Base-by-base conservation (phyloP, 2,113 vertebrate species). In the Diglossa brunneiventris region DNA sequence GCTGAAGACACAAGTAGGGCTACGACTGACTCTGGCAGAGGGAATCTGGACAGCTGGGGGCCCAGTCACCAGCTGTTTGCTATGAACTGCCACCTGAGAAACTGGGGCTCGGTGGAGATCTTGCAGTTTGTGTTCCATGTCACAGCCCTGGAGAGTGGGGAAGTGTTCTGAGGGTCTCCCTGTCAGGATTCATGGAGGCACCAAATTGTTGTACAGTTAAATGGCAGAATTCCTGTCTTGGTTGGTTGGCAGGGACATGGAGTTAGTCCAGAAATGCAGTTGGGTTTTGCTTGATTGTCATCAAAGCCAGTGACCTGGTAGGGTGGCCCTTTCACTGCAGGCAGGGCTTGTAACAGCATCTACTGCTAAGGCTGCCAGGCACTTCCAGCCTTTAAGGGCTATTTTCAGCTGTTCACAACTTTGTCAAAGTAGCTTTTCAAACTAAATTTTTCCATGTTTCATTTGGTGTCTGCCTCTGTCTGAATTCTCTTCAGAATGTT, bases 371-470 rank as follows among this genome's bases (percentile, higher is more conserved):
- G 52, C 77, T 94, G 56, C 41, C 53, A 55, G 35, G 44, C 69
- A 26, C 24, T 92, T 83, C 39, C 44, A 81, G 37, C 64, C 70
- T 53, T 68, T 14, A 84, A 70, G 37, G 33, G 33, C 24, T 87
- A 4, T 91, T 91, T 92, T 85, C 53, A 79, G 44, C 74, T 92
- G 19, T 72, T 92, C 67, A 66, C 78, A 79, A 4, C 64, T 90
- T 74, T 75, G 42, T 88, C 63, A 81, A 74, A 90, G 63, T 41
- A 66, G 68, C 52, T 94, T 92, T 91, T 89, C 69, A 72, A 84
- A 49, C 47, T 64, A 37, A 70, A 61, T 84, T 75, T 94, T 97
- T 95, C 94, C 62, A 17, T 89, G 83, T 89, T 89, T 64, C 56
- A 18, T 66, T 82, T 47, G 37, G 77, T 84, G 59, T 91, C 91